phyloP scores from a whole-genome alignment of 2,888 invertebrate species.

The Fragum sueziense region DNA sequence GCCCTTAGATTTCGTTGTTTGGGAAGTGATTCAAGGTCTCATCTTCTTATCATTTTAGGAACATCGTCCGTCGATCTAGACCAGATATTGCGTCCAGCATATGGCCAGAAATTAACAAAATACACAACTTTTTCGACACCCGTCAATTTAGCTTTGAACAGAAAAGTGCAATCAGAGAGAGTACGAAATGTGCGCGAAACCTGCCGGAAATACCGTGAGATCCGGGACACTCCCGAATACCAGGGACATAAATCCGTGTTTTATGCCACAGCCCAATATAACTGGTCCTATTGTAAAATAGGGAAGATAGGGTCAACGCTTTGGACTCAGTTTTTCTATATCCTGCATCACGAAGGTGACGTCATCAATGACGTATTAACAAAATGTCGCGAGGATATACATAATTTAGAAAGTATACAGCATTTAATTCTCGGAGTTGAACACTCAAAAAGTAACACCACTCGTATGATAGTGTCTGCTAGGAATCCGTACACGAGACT shows the following conservation, averaged over 20 bases:
- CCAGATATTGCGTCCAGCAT: too few relatives aligned
- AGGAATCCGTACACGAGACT: constrained; percentile 2
- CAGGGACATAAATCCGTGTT: background rate
- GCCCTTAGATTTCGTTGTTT: too few relatives aligned
- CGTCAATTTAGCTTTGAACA: background rate
- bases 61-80: too few relatives aligned
- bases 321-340: constrained; percentile 12
- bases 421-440: background rate
- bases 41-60: too few relatives aligned
- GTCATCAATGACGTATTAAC: background rate
- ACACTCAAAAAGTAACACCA: background rate
- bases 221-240: background rate
- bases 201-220: background rate
- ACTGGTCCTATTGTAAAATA: constrained; percentile 21
- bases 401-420: background rate
- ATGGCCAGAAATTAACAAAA: too few relatives aligned
- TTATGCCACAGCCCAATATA: background rate
- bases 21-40: too few relatives aligned
- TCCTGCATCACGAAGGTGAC: constrained; percentile 3
- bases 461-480: constrained; percentile 7
- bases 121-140: background rate
- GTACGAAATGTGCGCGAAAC: background rate
- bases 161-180: background rate
- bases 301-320: constrained; percentile 11
- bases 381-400: background rate